A percentile compares a stretch with the other conserved stretches of the same genome.
Conservation (phyloP, 2,888 invertebrate genomes). For the Ferdinandea cuprea region DNA sequence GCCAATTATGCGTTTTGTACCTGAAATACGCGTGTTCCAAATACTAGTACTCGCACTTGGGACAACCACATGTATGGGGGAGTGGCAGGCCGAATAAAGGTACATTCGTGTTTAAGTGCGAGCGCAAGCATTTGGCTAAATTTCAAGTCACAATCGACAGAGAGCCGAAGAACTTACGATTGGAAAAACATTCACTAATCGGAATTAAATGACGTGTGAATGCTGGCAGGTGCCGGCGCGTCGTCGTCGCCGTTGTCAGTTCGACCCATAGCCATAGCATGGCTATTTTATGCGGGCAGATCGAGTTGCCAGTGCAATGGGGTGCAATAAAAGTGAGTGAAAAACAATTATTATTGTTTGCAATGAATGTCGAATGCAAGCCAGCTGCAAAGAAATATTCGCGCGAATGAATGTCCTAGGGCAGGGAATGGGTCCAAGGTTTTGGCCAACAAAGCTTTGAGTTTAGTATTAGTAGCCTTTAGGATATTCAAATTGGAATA, state of each 20-base stretch:
- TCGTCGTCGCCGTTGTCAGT: background rate
- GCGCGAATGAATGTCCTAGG: too few relatives aligned
- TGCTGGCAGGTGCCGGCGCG: slow-evolving; percentile 76
- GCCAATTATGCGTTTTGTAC: slow-evolving; percentile 70
- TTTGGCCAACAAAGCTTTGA: too few relatives aligned
- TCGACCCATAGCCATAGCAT: background rate
- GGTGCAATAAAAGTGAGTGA: background rate
- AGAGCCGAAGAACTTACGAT: slow-evolving; percentile 38
- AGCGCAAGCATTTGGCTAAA: slow-evolving; percentile 62
- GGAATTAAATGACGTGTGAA: slow-evolving; percentile 83
- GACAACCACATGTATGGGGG: slow-evolving; percentile 1
- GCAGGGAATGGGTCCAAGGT: too few relatives aligned
- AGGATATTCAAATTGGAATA: too few relatives aligned
- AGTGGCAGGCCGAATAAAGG: slow-evolving; percentile 7
- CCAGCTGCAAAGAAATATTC: background rate
- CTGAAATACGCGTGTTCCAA: slow-evolving; percentile 48
- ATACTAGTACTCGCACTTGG: background rate
- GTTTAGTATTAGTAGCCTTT: too few relatives aligned
- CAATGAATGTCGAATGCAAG: too few relatives aligned
- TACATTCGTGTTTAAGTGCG: slow-evolving; percentile 39
- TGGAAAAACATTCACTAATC: slow-evolving; percentile 79
- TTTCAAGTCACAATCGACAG: slow-evolving; percentile 54
- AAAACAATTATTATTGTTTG: background rate
- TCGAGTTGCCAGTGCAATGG: background rate
- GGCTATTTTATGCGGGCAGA: slow-evolving; percentile 19